Conservation (phyloP, 2,888 invertebrate species). For the Nasonia oneida region DNA sequence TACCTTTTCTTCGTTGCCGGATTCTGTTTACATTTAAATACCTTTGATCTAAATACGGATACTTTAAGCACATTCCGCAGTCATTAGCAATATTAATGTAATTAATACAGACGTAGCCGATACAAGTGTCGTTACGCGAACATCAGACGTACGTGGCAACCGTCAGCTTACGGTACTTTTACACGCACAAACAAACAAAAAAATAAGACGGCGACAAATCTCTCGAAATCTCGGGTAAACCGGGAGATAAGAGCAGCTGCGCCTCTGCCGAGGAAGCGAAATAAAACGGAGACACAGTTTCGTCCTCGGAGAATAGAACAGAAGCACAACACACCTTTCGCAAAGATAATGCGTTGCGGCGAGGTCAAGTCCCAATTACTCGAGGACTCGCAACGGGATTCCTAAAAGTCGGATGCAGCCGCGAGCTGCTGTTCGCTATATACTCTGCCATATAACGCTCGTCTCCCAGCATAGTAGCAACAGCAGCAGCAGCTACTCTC, state of each 20-base stretch:
- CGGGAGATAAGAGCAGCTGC: neutral
- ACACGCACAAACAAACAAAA: neutral
- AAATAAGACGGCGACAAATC: neutral
- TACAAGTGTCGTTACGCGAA: too few relatives aligned
- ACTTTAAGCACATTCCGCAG: neutral
- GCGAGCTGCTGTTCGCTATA: neutral
- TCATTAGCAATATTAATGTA: neutral
- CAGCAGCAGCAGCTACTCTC: slow-evolving; percentile 3
- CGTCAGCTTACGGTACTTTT: neutral
- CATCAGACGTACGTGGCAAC: too few relatives aligned
- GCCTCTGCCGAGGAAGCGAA: neutral
- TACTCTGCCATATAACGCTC: neutral
- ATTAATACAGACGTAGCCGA: neutral
- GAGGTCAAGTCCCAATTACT: slow-evolving; percentile 26
- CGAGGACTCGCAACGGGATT: slow-evolving; percentile 18
- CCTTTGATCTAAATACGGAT: neutral
- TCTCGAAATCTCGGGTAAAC: neutral
- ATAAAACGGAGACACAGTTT: neutral
- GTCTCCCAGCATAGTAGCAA: too few relatives aligned
- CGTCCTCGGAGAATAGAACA: neutral
- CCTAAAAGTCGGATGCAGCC: slow-evolving; percentile 11
- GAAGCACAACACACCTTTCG: neutral
- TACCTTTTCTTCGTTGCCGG: neutral
- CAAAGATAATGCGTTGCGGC: neutral
- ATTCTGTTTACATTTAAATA: neutral